Evolutionary conservation across 2,888 invertebrate genomes (phyloP), one percentile per base, ranked within the genome.

Genomic region (Volucella inanis): DNA sequence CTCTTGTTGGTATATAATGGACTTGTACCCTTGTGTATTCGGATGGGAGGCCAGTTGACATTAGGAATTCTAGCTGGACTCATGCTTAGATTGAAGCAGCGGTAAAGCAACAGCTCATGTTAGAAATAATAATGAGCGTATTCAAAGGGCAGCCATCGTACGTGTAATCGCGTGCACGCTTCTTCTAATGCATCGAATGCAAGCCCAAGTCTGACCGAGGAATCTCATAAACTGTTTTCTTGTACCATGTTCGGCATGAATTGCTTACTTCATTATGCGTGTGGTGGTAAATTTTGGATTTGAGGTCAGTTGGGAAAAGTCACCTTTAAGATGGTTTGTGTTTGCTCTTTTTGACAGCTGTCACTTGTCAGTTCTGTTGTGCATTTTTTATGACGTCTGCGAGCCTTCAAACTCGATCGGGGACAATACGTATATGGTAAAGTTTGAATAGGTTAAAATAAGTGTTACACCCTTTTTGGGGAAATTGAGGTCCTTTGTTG

Each of bases 71-170:
- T 77, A 68, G 77, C 31, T 31, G 31, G 31, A 31, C 76, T 81
- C 62, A 52, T 71, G 71, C 64, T 59, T 10, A 50, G 71, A 41
- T 49, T 39, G 52, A n/a, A n/a, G 55, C 76, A 85, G 80, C 80
- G 85, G 85, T 85, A 76, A 76, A 80, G 71, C 41, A 54, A 54
- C 55, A 70, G 47, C 68, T 72, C 72, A 62, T 77, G 81, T 47
- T 50, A 49, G 67, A 81, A 85, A 85, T 85, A 85, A 81, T 85
- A 85, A 85, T 81, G 81, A 85, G 77, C 31, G 0, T 18, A 47
- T 31, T 8, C 76, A 81, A 85, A 85, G 85, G 85, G 85, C 85
- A 85, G 75, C 9, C 61, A 65, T 39, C 67, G 70, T 65, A 75
- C 70, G 74, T 75, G 70, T 49, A 75, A 68, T 68, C 62, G 78